Percentiles rank a stretch among this genome's conserved stretches.
These are phyloP conservation scores for Cyclophora albipunctata DNA, from an alignment of 2,888 invertebrate species.

Conservation along the genomic window DNA sequence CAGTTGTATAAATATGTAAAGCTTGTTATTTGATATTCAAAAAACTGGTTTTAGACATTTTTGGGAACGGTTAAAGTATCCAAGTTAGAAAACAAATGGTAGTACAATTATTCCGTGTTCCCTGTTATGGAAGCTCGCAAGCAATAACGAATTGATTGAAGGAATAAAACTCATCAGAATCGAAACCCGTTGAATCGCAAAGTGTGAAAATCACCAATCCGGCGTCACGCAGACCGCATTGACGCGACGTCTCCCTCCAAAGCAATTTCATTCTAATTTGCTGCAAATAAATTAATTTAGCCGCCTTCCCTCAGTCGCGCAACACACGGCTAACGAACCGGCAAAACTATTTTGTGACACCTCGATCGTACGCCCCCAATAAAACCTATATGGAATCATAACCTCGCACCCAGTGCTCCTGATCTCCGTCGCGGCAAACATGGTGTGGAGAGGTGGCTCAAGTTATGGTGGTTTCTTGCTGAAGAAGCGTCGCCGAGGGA, in stretches of 20 bases:
- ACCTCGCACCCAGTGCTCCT: slow-evolving; percentile 18
- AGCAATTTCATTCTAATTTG: slow-evolving; percentile 22
- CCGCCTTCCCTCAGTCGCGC: slow-evolving; percentile 1
- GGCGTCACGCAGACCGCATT: background rate
- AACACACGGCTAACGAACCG: slow-evolving; percentile 35
- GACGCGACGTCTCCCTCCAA: background rate
- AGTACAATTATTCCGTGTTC: too few species aligned
- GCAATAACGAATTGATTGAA: background rate
- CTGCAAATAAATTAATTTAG: slow-evolving; percentile 19
- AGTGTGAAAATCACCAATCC: background rate
- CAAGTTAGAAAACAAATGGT: too few species aligned
- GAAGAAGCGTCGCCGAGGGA: slow-evolving; percentile 48
- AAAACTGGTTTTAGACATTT: too few species aligned
- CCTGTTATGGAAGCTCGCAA: too few species aligned
- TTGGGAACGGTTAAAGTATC: too few species aligned
- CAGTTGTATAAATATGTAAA: too few species aligned
- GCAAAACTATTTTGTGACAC: slow-evolving; percentile 59
- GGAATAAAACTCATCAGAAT: background rate
- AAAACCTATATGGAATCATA: slow-evolving; percentile 58
- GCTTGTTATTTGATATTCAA: too few species aligned
- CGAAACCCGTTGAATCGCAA: background rate
- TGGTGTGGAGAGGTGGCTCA: slow-evolving; percentile 12
- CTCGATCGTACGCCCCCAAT: slow-evolving; percentile 43
- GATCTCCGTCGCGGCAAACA: slow-evolving; percentile 1
- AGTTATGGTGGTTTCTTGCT: slow-evolving; percentile 30